Evolutionary conservation across 2,888 invertebrate species (phyloP).

Genomic region (Pristionchus mayeri): DNA sequence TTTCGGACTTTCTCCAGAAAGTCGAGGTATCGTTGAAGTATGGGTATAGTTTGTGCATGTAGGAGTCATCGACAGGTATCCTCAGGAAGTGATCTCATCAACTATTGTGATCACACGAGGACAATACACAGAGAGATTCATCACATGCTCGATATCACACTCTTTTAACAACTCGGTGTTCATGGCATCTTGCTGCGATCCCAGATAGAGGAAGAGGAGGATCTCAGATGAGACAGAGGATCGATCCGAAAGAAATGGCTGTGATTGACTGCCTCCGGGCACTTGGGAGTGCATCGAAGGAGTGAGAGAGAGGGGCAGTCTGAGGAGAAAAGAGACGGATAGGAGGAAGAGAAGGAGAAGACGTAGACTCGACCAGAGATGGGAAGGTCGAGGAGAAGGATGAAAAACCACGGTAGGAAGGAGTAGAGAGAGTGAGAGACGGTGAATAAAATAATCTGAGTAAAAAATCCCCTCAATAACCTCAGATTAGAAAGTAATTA

Average conservation of each 20-base stretch:
- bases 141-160: constrained; percentile 79
- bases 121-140: constrained; percentile 81
- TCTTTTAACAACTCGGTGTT: constrained; percentile 79
- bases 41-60: constrained; percentile 81
- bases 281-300: constrained; percentile 40
- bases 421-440: too few relatives aligned
- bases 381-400: constrained; percentile 80
- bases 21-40: constrained; percentile 79
- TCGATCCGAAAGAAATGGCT: constrained; percentile 77
- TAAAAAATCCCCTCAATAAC: too few relatives aligned
- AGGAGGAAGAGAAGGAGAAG: constrained; percentile 33
- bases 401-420: constrained; percentile 78
- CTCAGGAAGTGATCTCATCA: constrained; percentile 80
- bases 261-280: constrained; percentile 58
- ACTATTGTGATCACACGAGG: constrained; percentile 79
- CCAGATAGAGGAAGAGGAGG: constrained; percentile 81
- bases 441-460: too few relatives aligned
- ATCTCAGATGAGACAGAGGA: constrained; percentile 79
- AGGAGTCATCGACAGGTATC: constrained; percentile 81
- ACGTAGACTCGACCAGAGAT: constrained; percentile 78
- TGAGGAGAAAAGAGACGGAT: constrained; percentile 3
- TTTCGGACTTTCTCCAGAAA: constrained; percentile 79
- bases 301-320: not conserved
- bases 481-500: too few relatives aligned
- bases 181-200: constrained; percentile 81